phyloP scores from a whole-genome alignment of 2,113 vertebrate genomes.

The Lepisosteus oculatus region DNA sequence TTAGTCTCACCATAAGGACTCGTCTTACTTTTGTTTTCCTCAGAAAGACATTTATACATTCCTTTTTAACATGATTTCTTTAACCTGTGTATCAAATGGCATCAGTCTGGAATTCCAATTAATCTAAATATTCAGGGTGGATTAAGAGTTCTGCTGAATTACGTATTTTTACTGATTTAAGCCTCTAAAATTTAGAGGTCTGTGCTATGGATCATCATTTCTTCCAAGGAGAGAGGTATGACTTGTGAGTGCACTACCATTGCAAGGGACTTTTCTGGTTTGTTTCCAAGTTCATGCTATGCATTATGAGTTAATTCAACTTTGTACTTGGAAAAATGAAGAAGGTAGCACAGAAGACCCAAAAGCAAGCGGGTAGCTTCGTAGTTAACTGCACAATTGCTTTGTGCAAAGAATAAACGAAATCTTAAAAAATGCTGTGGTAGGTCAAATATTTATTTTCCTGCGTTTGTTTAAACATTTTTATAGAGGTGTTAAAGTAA shows the following conservation, averaged over 20 bases:
- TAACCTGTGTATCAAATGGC: not conserved
- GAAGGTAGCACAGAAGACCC: not conserved
- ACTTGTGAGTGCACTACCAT: constrained; percentile 12
- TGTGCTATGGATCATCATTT: not conserved
- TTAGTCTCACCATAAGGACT: constrained; percentile 41
- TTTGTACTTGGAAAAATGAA: constrained; percentile 1
- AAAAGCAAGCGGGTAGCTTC: not conserved
- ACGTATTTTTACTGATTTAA: constrained; percentile 8
- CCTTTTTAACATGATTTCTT: not conserved
- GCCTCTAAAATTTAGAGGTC: constrained; percentile 26
- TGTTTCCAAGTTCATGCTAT: constrained; percentile 22
- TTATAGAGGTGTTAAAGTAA: constrained; percentile 30
- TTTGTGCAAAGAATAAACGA: constrained; percentile 10
- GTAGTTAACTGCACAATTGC: constrained; percentile 10
- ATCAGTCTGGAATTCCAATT: not conserved
- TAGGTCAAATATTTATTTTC: constrained; percentile 28
- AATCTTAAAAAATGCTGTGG: constrained; percentile 16
- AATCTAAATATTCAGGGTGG: not conserved
- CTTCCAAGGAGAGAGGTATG: constrained; percentile 5
- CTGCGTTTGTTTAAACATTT: constrained; percentile 25
- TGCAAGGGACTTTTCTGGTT: constrained; percentile 4
- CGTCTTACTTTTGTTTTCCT: not conserved
- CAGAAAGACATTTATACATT: constrained; percentile 36
- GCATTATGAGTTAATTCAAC: constrained; percentile 23
- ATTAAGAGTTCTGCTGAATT: not conserved